These are phyloP conservation scores for Emydoidea blandingii DNA, from an alignment of 2,797 vertebrate genomes.

Conservation along the genomic window DNA sequence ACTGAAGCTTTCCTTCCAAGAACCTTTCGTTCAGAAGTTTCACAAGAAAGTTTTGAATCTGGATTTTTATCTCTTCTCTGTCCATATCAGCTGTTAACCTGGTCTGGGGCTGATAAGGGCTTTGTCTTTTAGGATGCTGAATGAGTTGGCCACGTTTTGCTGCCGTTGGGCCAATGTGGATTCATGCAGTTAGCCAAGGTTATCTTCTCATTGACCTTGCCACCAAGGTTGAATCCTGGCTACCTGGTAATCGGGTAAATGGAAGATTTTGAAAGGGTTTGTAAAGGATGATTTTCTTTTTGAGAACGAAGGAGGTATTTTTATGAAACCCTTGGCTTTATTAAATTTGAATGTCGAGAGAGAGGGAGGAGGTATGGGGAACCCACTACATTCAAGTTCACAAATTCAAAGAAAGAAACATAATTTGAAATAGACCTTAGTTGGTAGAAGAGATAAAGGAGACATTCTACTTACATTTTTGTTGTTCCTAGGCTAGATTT, in stretches of 20 bases:
- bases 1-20: background rate
- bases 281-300: background rate
- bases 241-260: background rate
- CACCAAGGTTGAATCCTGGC: background rate
- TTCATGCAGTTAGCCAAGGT: constrained; percentile 54
- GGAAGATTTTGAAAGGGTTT: constrained; percentile 11
- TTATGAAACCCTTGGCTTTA: background rate
- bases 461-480: background rate
- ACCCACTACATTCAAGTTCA: background rate
- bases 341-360: fast-evolving
- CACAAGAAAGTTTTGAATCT: background rate
- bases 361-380: background rate
- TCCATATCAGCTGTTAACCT: background rate
- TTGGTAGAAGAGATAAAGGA: background rate
- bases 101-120: background rate
- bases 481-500: background rate
- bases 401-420: background rate
- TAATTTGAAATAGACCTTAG: background rate
- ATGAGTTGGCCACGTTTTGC: constrained; percentile 9
- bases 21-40: background rate
- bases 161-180: constrained; percentile 44
- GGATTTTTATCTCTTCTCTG: constrained; percentile 30
- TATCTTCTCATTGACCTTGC: constrained; percentile 52
- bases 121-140: constrained; percentile 28
- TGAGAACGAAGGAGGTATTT: background rate